These are phyloP conservation scores for Lydus trimaculatus DNA, from an alignment of 2,888 invertebrate species.

Conservation along the genomic window DNA sequence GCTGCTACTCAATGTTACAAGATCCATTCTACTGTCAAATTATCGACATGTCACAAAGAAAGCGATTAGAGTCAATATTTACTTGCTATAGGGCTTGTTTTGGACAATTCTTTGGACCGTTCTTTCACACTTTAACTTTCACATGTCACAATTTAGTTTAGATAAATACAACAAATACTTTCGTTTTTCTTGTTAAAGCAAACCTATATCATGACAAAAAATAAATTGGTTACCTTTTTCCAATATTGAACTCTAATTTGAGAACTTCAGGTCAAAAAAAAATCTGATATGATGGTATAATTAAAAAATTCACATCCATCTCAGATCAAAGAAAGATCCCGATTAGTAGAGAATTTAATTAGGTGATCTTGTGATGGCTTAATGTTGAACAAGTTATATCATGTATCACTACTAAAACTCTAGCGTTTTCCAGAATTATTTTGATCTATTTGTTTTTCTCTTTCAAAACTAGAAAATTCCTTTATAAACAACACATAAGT, in stretches of 20 bases:
- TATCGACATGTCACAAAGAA: slow-evolving; percentile 33
- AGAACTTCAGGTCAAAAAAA: not conserved
- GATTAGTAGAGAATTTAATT: not conserved
- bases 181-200: slow-evolving; percentile 9
- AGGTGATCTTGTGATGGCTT: not conserved
- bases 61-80: slow-evolving; percentile 35
- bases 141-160: slow-evolving; percentile 27
- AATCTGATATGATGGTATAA: not conserved
- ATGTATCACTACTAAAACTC: slow-evolving; percentile 17
- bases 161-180: slow-evolving; percentile 30
- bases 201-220: too few species aligned
- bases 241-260: too few species aligned
- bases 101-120: slow-evolving; percentile 27
- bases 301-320: slow-evolving; percentile 9
- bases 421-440: slow-evolving; percentile 23
- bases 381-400: not conserved
- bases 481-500: not conserved
- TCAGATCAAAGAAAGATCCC: not conserved
- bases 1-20: slow-evolving; percentile 31
- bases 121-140: slow-evolving; percentile 26
- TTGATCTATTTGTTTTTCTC: slow-evolving; percentile 30
- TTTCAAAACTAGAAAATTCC: slow-evolving; percentile 25
- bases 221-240: too few species aligned
- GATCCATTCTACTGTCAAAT: slow-evolving; percentile 32
- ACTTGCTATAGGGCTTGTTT: slow-evolving; percentile 26